Evolutionary conservation across 2,113 vertebrate genomes (phyloP).

Genomic region (Dasyornis broadbenti): DNA sequence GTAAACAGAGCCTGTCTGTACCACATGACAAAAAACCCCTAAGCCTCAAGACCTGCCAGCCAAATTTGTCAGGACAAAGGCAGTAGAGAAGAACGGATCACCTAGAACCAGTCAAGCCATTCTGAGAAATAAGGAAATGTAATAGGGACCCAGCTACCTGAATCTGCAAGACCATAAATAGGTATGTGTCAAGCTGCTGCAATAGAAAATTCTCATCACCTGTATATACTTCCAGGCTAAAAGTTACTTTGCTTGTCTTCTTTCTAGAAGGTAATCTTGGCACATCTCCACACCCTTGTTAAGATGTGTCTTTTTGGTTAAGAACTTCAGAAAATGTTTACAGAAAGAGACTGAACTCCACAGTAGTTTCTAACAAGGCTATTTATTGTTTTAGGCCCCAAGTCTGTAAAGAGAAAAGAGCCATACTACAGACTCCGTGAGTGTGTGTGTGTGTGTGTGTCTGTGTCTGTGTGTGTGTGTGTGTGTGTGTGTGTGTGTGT

Average conservation of each 20-base stretch:
- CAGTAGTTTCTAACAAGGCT: background rate
- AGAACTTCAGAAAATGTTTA: background rate
- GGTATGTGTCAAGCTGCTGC: background rate
- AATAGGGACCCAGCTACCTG: background rate
- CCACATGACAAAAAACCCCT: background rate
- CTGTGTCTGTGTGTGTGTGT: too few species aligned
- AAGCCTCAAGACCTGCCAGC: background rate
- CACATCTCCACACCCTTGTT: background rate
- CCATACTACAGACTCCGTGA: background rate
- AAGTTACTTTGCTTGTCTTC: background rate
- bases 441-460: background rate
- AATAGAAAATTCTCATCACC: background rate
- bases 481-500: background rate
- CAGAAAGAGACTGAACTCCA: background rate
- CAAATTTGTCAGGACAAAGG: background rate
- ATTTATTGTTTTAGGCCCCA: background rate
- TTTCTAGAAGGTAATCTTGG: background rate
- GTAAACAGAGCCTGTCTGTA: background rate
- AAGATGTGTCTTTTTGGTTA: background rate
- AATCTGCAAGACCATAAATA: background rate
- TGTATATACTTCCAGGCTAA: background rate
- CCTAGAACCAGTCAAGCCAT: background rate
- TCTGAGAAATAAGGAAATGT: background rate
- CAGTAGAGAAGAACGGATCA: background rate
- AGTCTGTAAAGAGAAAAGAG: background rate